Base-by-base conservation (phyloP, 2,888 invertebrate species). In the Ashinkailepas kermadecensis region DNA sequence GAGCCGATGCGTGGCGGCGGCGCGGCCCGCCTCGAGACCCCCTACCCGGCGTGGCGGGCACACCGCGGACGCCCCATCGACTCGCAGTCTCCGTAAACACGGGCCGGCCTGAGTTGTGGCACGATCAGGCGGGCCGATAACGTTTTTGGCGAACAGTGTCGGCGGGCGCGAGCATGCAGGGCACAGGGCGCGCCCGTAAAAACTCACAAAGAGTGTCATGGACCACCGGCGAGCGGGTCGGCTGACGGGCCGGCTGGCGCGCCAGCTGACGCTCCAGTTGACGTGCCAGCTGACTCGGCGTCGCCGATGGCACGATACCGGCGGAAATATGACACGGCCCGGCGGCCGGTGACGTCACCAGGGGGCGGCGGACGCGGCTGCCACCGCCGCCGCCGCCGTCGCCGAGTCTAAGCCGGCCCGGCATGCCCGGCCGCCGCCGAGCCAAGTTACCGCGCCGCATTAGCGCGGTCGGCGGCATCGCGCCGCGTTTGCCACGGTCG, bases 91-190 rank as follows among this genome's bases (percentile, higher is more conserved):
- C 62, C 62, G 62, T 62, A 62, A 62, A 62, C 62, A 62, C 18
- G 62, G 15, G 62, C 15, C 62, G 12, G 39, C 10, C 70, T 70
- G 70, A 70, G 39, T 70, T 70, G 70, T 70, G 70, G 70, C 70
- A 11, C 39, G 70, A 70, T 70, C 39, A 13, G 39, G 13, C 23
- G 13, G 70, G 15, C 39, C 39, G 70, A 70, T 70, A 70, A 70
- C 70, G 25, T 70, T 70, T 70, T 70, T 70, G 70, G 70, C 70
- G 70, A 23, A 39, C 39, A 15, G 70, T 39, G 70, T 39, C 39
- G 70, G 70, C 25, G 39, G 15, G 39, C 70, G 39, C 23, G 39
- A 39, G 70, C 39, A 39, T 25, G 23, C 25, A 13, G 12, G 25
- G 67, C 25, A 3, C 25, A 67, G 67, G 67, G 25, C 67, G 23